These are phyloP conservation scores for Tenthredo scrophulariae DNA, from an alignment of 2,888 invertebrate species.

Conservation along the genomic window DNA sequence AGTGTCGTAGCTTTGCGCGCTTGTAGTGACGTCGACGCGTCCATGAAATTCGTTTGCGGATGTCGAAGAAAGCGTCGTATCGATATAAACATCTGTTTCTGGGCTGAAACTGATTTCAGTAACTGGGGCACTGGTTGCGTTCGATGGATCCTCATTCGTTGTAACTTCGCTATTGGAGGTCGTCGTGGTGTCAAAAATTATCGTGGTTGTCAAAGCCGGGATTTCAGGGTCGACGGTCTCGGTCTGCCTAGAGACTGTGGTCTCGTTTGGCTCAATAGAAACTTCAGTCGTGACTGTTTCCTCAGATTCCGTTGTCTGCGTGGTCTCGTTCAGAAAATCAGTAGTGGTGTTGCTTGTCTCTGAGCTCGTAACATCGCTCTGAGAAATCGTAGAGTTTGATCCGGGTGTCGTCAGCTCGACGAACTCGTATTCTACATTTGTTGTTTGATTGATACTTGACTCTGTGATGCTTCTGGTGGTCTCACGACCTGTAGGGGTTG, in stretches of 20 bases:
- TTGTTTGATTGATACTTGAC: constrained; percentile 54
- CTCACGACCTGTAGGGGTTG: background rate
- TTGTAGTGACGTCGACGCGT: constrained; percentile 34
- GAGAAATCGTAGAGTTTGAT: constrained; percentile 52
- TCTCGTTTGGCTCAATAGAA: constrained; percentile 49
- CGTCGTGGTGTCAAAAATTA: constrained; percentile 39
- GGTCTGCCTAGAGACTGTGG: constrained; percentile 38
- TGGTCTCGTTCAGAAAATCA: constrained; percentile 16
- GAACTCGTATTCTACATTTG: constrained; percentile 70
- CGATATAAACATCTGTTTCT: constrained; percentile 49
- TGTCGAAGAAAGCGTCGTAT: constrained; percentile 52
- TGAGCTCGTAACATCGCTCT: constrained; percentile 51
- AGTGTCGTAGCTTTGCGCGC: background rate
- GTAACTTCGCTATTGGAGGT: background rate
- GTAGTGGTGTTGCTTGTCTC: background rate
- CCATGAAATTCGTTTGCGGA: background rate
- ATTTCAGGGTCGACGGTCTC: constrained; percentile 2
- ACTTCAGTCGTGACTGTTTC: constrained; percentile 29
- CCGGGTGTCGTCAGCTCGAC: constrained; percentile 68
- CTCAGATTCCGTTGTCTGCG: constrained; percentile 50
- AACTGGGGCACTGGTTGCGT: constrained; percentile 37
- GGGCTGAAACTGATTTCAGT: constrained; percentile 46
- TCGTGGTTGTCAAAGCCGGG: constrained; percentile 3
- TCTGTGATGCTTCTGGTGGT: constrained; percentile 6
- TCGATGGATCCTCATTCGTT: constrained; percentile 19